These are phyloP conservation scores for Hypolimnas misippus DNA, from an alignment of 2,888 invertebrate species.

Conservation along the genomic window DNA sequence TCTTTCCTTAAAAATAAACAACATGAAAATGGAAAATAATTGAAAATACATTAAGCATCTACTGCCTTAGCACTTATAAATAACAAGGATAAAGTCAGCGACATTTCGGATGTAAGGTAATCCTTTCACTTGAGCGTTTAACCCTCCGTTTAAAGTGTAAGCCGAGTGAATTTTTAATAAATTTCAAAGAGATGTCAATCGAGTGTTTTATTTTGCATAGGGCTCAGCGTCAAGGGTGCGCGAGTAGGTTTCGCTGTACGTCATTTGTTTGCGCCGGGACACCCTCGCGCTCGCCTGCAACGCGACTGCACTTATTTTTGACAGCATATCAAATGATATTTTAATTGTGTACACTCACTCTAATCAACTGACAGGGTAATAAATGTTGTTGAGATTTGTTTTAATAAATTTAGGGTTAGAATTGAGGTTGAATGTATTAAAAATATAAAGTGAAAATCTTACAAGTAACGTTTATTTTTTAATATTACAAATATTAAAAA, in stretches of 20 bases:
- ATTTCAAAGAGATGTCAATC: constrained; percentile 83
- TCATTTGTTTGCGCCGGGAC: constrained; percentile 75
- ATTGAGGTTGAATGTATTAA: neutral
- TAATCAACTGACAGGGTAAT: constrained; percentile 38
- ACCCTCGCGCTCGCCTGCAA: constrained; percentile 52
- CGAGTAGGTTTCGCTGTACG: constrained; percentile 82
- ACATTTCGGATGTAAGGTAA: constrained; percentile 59
- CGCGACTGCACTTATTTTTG: constrained; percentile 71
- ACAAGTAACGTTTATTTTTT: too few relatives aligned
- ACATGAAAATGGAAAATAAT: constrained; percentile 10
- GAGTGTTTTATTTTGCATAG: constrained; percentile 84
- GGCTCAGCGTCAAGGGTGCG: constrained; percentile 72
- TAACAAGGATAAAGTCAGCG: constrained; percentile 46
- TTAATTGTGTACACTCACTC: constrained; percentile 56
- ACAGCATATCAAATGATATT: constrained; percentile 77
- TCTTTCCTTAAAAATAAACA: neutral
- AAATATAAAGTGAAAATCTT: too few relatives aligned
- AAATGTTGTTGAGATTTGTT: constrained; percentile 36
- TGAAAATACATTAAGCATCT: constrained; percentile 24
- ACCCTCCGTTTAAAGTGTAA: constrained; percentile 78
- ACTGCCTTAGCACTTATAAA: constrained; percentile 49
- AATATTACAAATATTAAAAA: too few relatives aligned
- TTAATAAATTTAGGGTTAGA: constrained; percentile 18
- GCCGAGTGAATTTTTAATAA: constrained; percentile 82
- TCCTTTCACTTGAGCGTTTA: constrained; percentile 80